Evolutionary conservation across 2,797 vertebrate species (phyloP).

Genomic region (Nannoperca obscura): DNA sequence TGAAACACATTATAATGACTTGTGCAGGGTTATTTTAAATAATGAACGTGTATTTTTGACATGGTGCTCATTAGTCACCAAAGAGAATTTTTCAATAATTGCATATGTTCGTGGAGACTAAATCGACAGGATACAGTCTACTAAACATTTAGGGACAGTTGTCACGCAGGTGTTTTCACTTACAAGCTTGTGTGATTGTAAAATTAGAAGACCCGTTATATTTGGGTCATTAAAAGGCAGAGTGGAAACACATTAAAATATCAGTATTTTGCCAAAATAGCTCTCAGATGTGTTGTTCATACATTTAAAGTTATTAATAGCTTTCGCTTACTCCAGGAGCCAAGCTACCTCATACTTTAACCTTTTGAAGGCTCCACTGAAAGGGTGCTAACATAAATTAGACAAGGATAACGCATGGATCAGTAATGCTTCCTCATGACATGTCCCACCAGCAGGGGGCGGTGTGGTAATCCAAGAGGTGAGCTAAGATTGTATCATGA

Average conservation of each 20-base stretch:
- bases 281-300: background rate
- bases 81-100: background rate
- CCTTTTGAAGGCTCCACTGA: background rate
- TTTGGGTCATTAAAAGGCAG: background rate
- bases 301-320: background rate
- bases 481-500: background rate
- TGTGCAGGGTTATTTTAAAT: too few species aligned
- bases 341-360: background rate
- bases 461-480: constrained; percentile 27
- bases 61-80: background rate
- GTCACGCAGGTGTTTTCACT: background rate
- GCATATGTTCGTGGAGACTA: background rate
- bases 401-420: background rate
- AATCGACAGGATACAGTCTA: background rate
- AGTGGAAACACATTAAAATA: background rate
- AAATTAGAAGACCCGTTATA: background rate
- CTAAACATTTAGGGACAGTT: background rate
- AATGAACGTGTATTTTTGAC: too few species aligned
- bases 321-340: background rate
- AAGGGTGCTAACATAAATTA: background rate
- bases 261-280: background rate
- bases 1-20: too few species aligned
- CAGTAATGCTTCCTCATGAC: background rate
- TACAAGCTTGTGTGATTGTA: background rate
- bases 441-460: constrained; percentile 66